Evolutionary conservation across 2,888 invertebrate genomes (phyloP), one percentile per base, ranked within the genome.

Genomic region (Lithophane socia): DNA sequence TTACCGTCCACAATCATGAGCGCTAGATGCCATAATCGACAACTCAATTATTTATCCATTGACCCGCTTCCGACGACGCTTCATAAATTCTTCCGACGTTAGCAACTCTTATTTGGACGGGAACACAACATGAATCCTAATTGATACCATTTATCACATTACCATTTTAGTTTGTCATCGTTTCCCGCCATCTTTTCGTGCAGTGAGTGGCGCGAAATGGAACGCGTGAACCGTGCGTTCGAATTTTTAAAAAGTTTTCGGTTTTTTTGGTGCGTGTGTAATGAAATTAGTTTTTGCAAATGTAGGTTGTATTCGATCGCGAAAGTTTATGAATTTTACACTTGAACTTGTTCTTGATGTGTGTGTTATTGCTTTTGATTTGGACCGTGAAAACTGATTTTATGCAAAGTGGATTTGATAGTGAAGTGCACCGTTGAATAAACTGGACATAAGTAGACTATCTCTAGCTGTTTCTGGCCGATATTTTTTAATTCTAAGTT

Each of bases 41-140:
- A 82, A 85, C 86, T 89, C 91, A 91, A 94, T 95, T 93, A 95
- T 92, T 94, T 93, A 94, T 94, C 94, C 93, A 93, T 92, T 93
- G 94, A 92, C 93, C 94, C 88, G 90, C 87, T 94, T 92, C 86
- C 83, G 83, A 83, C 75, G 87, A 72, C 86, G 87, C 83, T 88
- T 90, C 84, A 87, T 89, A 88, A 85, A 91, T 92, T 91, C 91
- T 84, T 88, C 86, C 85, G 78, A 79, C 79, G 58, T 68, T 86
- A 86, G 82, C 66, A 72, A 75, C 82, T 88, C 92, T 78, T 89
- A 93, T 94, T 94, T 93, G 92, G 94, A 82, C 84, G 87, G 84
- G 85, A 91, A 91, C 93, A 90, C 93, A 87, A 83, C 86, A 79
- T 88, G 94, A 93, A 94, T 94, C 90, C 86, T 93, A 94, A 94